These are phyloP conservation scores for Fringilla coelebs DNA, from an alignment of 2,797 vertebrate species.

Conservation along the genomic window DNA sequence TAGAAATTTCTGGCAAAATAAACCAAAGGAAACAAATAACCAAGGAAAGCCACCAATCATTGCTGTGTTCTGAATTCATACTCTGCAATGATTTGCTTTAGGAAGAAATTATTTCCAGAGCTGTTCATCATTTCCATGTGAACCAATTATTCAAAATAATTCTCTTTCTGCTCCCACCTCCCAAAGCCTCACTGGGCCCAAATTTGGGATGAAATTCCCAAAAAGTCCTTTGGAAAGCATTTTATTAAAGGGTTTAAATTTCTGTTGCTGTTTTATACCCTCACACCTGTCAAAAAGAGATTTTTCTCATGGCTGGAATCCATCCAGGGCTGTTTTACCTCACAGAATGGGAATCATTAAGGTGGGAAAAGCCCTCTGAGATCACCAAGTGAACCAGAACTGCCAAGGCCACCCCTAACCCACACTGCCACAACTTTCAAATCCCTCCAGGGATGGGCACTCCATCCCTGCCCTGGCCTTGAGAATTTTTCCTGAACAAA, in stretches of 20 bases:
- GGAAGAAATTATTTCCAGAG: not conserved
- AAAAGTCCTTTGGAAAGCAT: not conserved
- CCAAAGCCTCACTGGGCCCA: not conserved
- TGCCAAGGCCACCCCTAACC: not conserved
- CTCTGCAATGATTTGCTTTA: not conserved
- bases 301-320: not conserved
- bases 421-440: not conserved
- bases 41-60: not conserved
- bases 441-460: not conserved
- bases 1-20: not conserved
- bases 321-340: not conserved
- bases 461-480: not conserved
- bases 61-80: not conserved
- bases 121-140: not conserved
- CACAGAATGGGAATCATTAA: accelerated
- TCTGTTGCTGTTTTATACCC: not conserved
- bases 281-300: not conserved
- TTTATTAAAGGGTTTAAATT: not conserved
- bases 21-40: not conserved
- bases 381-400: not conserved
- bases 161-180: not conserved
- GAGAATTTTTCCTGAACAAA: not conserved
- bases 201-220: not conserved
- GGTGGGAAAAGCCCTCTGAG: not conserved
- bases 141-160: not conserved